Evolutionary conservation across 1,140 invertebrate species (phyloP), one percentile per base, ranked within the genome.

Genomic region (Fopius arisanus): DNA sequence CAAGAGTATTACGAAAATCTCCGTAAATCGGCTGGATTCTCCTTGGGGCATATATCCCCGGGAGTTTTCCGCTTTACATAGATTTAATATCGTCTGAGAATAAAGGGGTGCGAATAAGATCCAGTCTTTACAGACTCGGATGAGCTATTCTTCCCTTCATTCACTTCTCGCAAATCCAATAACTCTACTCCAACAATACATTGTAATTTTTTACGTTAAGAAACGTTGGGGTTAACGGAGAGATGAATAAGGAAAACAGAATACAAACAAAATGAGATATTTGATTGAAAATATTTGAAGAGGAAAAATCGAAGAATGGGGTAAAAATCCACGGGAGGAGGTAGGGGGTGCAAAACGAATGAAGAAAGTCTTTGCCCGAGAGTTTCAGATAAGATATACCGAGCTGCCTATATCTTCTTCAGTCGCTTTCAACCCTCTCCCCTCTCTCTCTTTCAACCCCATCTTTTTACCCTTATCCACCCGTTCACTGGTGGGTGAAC

Each of bases 381-480:
- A 59, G 54, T 28, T 59, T 59, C 54, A 59, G 54, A 59, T 59
- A 59, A 59, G 54, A 59, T 59, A 59, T 59, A 59, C 23, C 54
- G 19, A 59, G 54, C 21, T 23, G 26, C 54, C 54, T 59, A 59
- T 59, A 59, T 59, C 54, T 59, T 19, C 23, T 59, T 26, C 3
- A 59, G 54, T 59, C 54, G 54, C 54, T 59, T 59, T 59, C 54
- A 59, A 59, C 54, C 54, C 43, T 51, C 43, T 51, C 43, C 43
- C 1, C 19, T 14, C 43, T 51, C 43, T 51, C 43, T n/a, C 1
- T 14, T 14, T 51, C 5, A 43, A 51, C 43, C 43, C 43, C 43
- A 19, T 14, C 43, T 51, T 51, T 51, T 51, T 51, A 51, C 19
- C 43, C 54, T 59, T 59, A 59, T 59, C 54, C 54, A 23, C 54